Evolutionary conservation across 2,888 invertebrate species (phyloP).

Genomic region (Idaea dimidiata): DNA sequence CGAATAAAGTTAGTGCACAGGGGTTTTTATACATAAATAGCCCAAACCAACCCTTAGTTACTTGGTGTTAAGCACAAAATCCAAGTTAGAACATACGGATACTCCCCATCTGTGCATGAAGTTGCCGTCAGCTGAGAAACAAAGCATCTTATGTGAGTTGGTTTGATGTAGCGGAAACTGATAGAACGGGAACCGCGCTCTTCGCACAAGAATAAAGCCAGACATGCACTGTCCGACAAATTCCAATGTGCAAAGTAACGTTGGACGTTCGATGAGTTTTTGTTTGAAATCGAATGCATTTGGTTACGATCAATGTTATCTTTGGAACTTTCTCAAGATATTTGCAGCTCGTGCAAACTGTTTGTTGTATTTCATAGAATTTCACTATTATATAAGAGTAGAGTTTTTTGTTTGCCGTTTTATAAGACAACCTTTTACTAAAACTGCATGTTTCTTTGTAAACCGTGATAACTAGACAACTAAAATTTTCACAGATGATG

Average conservation of each 20-base stretch:
- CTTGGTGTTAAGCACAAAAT: neutral
- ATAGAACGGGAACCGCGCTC: constrained; percentile 46
- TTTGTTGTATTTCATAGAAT: neutral
- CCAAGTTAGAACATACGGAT: neutral
- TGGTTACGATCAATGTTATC: neutral
- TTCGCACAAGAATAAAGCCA: constrained; percentile 38
- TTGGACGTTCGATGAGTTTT: neutral
- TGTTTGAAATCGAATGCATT: neutral
- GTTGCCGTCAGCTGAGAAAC: constrained; percentile 45
- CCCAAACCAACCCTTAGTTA: neutral
- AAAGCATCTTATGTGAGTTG: constrained; percentile 34
- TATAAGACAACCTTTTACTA: too few species aligned
- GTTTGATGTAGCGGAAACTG: constrained; percentile 59
- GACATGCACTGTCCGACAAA: neutral
- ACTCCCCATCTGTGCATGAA: constrained; percentile 27
- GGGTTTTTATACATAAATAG: neutral
- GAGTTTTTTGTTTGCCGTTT: neutral
- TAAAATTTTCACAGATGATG: too few species aligned
- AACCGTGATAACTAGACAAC: too few species aligned
- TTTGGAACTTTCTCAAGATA: neutral
- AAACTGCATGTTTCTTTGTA: too few species aligned
- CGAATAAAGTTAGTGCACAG: too few species aligned
- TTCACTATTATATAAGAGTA: neutral
- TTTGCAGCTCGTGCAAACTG: neutral
- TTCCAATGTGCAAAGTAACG: neutral